Evolutionary conservation across 1,140 invertebrate genomes (phyloP).

Genomic region (Mactra quadrangularis): DNA sequence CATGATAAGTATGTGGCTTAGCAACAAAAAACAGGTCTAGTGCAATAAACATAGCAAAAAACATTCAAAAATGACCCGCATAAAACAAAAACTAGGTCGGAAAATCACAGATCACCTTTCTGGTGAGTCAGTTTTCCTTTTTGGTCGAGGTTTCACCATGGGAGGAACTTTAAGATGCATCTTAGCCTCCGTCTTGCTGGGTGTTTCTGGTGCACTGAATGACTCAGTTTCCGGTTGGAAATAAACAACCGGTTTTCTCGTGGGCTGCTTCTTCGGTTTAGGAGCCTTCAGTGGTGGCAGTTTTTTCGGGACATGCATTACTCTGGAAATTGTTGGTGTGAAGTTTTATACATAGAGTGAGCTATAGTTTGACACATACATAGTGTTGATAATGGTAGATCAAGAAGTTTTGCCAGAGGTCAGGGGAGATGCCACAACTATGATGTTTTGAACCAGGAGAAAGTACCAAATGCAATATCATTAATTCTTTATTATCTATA

Average conservation of each 20-base stretch:
- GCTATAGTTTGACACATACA: too few species aligned
- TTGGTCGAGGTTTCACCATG: conserved; percentile 50
- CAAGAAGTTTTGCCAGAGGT: too few species aligned
- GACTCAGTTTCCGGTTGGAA: conserved; percentile 25
- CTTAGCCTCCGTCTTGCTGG: conserved; percentile 38
- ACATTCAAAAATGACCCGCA: neutral
- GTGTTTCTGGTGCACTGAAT: conserved; percentile 20
- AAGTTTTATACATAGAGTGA: too few species aligned
- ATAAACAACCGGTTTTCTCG: neutral
- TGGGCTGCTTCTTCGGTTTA: conserved; percentile 50
- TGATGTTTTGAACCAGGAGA: too few species aligned
- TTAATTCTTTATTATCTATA: too few species aligned
- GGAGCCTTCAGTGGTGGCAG: conserved; percentile 63
- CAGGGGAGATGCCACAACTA: too few species aligned
- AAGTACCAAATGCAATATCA: too few species aligned
- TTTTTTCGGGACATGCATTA: conserved; percentile 49
- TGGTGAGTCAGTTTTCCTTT: conserved; percentile 50
- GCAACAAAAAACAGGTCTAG: too few species aligned
- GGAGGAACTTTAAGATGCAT: conserved; percentile 57
- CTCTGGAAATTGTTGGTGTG: conserved; percentile 50
- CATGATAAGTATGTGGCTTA: too few species aligned
- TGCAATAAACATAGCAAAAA: too few species aligned
- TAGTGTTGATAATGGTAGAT: too few species aligned
- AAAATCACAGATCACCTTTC: conserved; percentile 43
- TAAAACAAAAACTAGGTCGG: neutral